Percentiles rank a stretch among this genome's conserved stretches.
phyloP scores from a whole-genome alignment of 1,140 invertebrate genomes.

The Orussus abietinus region DNA sequence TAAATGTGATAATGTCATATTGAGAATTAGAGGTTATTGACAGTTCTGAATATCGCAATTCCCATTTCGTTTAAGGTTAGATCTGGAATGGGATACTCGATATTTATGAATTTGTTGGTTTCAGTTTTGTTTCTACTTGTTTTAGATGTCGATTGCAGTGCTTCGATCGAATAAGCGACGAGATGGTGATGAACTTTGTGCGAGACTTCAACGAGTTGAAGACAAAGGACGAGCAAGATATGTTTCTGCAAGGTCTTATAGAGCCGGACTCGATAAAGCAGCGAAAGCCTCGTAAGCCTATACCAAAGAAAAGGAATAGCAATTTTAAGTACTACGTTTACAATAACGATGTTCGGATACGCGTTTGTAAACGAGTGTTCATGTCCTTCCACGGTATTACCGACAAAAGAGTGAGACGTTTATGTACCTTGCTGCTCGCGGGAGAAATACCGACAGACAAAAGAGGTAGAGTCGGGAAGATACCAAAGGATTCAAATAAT shows the following conservation, averaged over 20 bases:
- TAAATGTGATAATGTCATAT: not conserved
- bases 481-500: not conserved
- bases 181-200: not conserved
- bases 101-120: not conserved
- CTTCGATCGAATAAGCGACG: not conserved
- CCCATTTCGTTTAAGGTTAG: not conserved
- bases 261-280: not conserved
- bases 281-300: not conserved
- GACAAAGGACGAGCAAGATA: not conserved
- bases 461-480: not conserved
- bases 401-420: not conserved
- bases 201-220: not conserved
- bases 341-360: not conserved
- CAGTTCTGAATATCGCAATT: too few species aligned
- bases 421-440: not conserved
- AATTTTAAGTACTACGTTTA: slow-evolving; percentile 1
- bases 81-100: not conserved
- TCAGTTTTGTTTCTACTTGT: not conserved
- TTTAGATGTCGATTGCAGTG: not conserved
- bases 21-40: too few species aligned
- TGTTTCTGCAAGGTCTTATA: not conserved
- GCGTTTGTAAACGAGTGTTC: not conserved
- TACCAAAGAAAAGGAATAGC: not conserved
- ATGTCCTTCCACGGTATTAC: slow-evolving; percentile 1
- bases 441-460: slow-evolving; percentile 1